Percentiles rank a stretch among this genome's conserved stretches.
phyloP scores from a whole-genome alignment of 2,888 invertebrate genomes.

The Diabrotica balteata region DNA sequence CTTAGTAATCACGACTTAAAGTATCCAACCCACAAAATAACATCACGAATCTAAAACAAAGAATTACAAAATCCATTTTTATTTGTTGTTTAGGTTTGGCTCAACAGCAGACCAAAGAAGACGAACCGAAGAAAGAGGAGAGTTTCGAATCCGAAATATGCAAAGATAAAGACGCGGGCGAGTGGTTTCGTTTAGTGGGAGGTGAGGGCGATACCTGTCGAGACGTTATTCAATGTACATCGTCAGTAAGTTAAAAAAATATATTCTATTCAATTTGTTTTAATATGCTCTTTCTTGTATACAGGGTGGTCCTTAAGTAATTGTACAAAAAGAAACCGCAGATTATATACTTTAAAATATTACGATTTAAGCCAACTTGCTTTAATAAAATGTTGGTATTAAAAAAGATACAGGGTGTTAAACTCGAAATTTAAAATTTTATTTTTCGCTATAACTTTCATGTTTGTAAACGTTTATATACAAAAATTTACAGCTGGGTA shows the following conservation, averaged over 20 bases:
- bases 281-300: not conserved
- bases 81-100: constrained; percentile 28
- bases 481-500: no score
- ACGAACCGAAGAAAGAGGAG: constrained; percentile 78
- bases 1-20: not conserved
- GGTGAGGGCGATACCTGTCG: constrained; percentile 92
- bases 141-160: constrained; percentile 89
- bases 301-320: no score
- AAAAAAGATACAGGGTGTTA: no score
- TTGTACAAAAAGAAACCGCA: no score
- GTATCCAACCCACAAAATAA: constrained; percentile 16
- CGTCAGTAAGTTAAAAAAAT: constrained; percentile 73
- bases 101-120: constrained; percentile 64
- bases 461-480: no score
- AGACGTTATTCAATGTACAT: constrained; percentile 94
- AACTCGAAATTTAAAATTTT: no score
- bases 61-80: constrained; percentile 3
- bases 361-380: no score
- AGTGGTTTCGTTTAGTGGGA: constrained; percentile 91
- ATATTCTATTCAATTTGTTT: not conserved
- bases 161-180: constrained; percentile 93
- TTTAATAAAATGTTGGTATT: no score
- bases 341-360: no score
- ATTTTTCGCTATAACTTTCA: no score
- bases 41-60: constrained; percentile 11